Evolutionary conservation across 2,113 vertebrate genomes (phyloP), one percentile per base, ranked within the genome.

Genomic region (Sprattus sprattus): DNA sequence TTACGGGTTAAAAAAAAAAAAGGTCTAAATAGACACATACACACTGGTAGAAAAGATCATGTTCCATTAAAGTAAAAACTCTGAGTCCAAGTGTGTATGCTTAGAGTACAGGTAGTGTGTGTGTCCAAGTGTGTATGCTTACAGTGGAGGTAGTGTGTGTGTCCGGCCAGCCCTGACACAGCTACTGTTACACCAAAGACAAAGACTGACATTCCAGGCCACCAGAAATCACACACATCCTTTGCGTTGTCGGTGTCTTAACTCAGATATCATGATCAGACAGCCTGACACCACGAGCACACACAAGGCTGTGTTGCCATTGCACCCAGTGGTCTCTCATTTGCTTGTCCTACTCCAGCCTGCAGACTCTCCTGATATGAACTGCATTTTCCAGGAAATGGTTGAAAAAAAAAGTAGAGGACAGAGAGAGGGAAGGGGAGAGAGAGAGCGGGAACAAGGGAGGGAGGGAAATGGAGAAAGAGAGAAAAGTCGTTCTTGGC

Each of bases 401-500:
- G n/a, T n/a, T n/a, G n/a, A n/a, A n/a, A n/a, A 84, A 86, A 87
- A 57, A 84, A 85, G 84, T 52, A 83, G 80, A 82, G 57, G 52
- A 83, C 47, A 84, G 93, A 92, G 50, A 83, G 15, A 50, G 60
- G 9, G 82, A 84, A 83, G 78, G 85, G n/a, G n/a, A n/a, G n/a
- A n/a, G n/a, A n/a, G n/a, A n/a, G n/a, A n/a, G n/a, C n/a, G n/a
- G n/a, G n/a, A n/a, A n/a, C n/a, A n/a, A n/a, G n/a, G n/a, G n/a
- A n/a, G n/a, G n/a, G n/a, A 83, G 86, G 85, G 83, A 57, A 83
- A 87, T 81, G 82, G 93, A 92, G 95, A 96, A 96, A 39, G 67
- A 75, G 13, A 75, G 67, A 75, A 75, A 75, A 75, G 67, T 75
- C 67, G 95, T 96, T 96, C 93, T 96, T 97, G 97, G 96, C 95